phyloP scores from a whole-genome alignment of 92 coral and sea anemone species.

The Diadumene lineata region DNA sequence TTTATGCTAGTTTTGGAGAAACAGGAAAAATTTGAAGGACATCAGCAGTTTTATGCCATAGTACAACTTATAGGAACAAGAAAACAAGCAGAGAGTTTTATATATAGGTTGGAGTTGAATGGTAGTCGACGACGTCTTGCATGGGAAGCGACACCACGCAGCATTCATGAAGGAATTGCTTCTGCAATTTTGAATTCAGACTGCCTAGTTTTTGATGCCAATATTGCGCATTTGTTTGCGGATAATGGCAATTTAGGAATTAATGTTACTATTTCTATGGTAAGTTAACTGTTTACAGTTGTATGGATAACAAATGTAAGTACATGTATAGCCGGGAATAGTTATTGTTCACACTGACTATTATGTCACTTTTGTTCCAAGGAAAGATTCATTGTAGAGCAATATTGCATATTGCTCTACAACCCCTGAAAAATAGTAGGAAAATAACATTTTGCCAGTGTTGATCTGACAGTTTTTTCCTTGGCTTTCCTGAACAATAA shows the following conservation, averaged over 20 bases:
- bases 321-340: too few relatives aligned
- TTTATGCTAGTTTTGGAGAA: conserved; percentile 98
- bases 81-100: conserved; percentile 97
- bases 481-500: too few relatives aligned
- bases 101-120: conserved; percentile 93
- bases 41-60: conserved; percentile 97
- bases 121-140: conserved; percentile 93
- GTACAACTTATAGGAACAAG: conserved; percentile 99
- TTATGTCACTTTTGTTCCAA: too few relatives aligned
- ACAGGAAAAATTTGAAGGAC: conserved; percentile 96
- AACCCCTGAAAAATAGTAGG: too few relatives aligned
- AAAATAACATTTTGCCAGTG: too few relatives aligned
- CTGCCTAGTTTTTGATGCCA: conserved; percentile 95
- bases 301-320: too few relatives aligned
- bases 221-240: conserved; percentile 97
- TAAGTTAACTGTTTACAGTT: conserved; percentile 44
- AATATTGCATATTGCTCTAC: too few relatives aligned
- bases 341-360: too few relatives aligned
- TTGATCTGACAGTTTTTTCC: too few relatives aligned
- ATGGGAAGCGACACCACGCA: conserved; percentile 99
- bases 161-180: conserved; percentile 98
- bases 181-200: conserved; percentile 99
- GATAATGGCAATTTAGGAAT: conserved; percentile 97
- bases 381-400: too few relatives aligned
- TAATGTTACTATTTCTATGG: conserved; percentile 98